phyloP scores from a whole-genome alignment of 1,140 invertebrate genomes.

The Halyomorpha halys region DNA sequence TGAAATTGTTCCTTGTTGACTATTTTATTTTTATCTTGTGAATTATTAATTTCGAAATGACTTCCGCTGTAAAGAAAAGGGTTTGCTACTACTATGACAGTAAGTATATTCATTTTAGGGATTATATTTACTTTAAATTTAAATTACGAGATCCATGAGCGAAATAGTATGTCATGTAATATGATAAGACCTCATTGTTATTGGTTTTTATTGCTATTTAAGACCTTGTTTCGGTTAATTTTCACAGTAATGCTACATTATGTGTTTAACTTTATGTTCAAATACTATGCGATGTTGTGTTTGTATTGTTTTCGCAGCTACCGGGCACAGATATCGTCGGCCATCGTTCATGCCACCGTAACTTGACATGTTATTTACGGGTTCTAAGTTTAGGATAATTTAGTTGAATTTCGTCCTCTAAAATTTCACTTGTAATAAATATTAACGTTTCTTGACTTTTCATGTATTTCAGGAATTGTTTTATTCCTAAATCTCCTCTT shows the following conservation, averaged over 20 bases:
- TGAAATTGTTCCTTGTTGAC: neutral
- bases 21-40: neutral
- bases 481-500: neutral
- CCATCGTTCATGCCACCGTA: conserved; percentile 19
- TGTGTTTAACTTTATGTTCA: too few relatives aligned
- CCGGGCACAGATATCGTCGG: conserved; percentile 1
- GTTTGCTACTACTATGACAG: conserved; percentile 99
- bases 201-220: too few relatives aligned
- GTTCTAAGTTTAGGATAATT: neutral
- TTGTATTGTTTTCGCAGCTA: conserved; percentile 18
- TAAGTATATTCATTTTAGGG: conserved; percentile 49
- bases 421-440: too few relatives aligned
- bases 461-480: too few relatives aligned
- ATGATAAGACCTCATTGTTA: too few relatives aligned
- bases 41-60: conserved; percentile 16
- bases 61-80: conserved; percentile 54
- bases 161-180: too few relatives aligned
- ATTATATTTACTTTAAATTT: too few relatives aligned
- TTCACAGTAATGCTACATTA: too few relatives aligned
- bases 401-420: neutral
- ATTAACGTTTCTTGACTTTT: too few relatives aligned
- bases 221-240: too few relatives aligned
- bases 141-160: too few relatives aligned
- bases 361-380: conserved; percentile 19
- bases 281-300: conserved; percentile 6